These are phyloP conservation scores for Anas platyrhynchos DNA, from an alignment of 2,113 vertebrate species.

Conservation along the genomic window DNA sequence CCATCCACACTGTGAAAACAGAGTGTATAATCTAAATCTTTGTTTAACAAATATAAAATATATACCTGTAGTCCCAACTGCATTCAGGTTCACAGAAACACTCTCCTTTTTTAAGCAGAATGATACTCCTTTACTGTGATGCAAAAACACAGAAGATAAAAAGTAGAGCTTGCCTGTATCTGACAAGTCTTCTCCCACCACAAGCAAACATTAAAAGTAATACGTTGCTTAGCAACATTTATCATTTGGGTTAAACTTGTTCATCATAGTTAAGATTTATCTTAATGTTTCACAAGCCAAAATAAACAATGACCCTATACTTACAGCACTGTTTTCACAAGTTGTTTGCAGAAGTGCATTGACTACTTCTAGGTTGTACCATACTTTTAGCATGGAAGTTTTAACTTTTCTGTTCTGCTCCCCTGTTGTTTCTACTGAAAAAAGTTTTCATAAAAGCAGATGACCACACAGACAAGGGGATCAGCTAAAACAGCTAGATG, in stretches of 20 bases:
- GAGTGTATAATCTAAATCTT: background rate
- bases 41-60: background rate
- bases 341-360: slow-evolving; percentile 76
- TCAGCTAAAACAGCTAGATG: background rate
- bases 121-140: background rate
- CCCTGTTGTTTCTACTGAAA: background rate
- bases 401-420: background rate
- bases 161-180: background rate
- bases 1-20: background rate
- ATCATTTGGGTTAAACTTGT: slow-evolving; percentile 59
- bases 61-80: background rate
- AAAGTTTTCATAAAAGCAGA: background rate
- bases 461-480: background rate
- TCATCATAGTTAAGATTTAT: slow-evolving; percentile 77
- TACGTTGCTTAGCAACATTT: slow-evolving; percentile 54
- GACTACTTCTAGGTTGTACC: slow-evolving; percentile 75
- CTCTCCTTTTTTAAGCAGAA: background rate
- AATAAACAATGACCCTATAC: slow-evolving; percentile 78
- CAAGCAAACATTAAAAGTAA: slow-evolving; percentile 18
- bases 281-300: slow-evolving; percentile 77
- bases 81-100: background rate
- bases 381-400: background rate
- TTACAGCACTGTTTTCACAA: slow-evolving; percentile 80
- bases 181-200: slow-evolving; percentile 5
- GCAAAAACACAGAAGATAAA: background rate